These are phyloP conservation scores for Phaonia tiefii DNA, from an alignment of 2,888 invertebrate genomes.

Conservation along the genomic window DNA sequence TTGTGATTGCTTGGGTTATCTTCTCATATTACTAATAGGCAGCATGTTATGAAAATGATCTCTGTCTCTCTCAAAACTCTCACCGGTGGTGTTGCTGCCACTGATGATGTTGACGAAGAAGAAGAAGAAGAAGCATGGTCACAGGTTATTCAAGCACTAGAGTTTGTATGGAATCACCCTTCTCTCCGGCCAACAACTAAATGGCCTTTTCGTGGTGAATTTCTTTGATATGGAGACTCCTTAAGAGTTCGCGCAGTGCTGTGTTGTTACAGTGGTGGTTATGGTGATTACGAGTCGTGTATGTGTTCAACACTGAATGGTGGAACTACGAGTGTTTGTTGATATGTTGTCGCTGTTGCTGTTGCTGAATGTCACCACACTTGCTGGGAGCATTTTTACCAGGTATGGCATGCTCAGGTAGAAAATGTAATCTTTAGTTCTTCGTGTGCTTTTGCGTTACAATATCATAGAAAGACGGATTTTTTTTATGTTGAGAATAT, in stretches of 20 bases:
- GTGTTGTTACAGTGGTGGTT: neutral
- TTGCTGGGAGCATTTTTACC: slow-evolving; percentile 70
- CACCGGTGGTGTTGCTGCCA: neutral
- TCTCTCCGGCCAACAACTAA: neutral
- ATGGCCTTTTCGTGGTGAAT: slow-evolving; percentile 59
- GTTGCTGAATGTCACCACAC: slow-evolving; percentile 72
- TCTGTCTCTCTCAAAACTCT: slow-evolving; percentile 44
- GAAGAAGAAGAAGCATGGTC: slow-evolving; percentile 49
- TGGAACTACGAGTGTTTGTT: slow-evolving; percentile 28
- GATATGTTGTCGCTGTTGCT: too few species aligned
- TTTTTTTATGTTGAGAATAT: neutral
- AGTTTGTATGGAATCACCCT: slow-evolving; percentile 16
- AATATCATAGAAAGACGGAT: slow-evolving; percentile 76
- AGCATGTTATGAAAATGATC: slow-evolving; percentile 62
- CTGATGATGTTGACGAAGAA: neutral
- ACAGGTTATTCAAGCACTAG: slow-evolving; percentile 54
- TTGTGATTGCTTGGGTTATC: slow-evolving; percentile 51
- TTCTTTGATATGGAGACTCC: slow-evolving; percentile 13
- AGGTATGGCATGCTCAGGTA: slow-evolving; percentile 73
- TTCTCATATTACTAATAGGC: slow-evolving; percentile 66
- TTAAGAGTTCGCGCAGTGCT: neutral
- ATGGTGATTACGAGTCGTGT: slow-evolving; percentile 11
- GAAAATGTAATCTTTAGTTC: slow-evolving; percentile 74
- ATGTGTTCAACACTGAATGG: slow-evolving; percentile 13
- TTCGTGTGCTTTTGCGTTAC: slow-evolving; percentile 78